Base-by-base conservation (phyloP, 2,888 invertebrate genomes). In the Lymantria monacha region DNA sequence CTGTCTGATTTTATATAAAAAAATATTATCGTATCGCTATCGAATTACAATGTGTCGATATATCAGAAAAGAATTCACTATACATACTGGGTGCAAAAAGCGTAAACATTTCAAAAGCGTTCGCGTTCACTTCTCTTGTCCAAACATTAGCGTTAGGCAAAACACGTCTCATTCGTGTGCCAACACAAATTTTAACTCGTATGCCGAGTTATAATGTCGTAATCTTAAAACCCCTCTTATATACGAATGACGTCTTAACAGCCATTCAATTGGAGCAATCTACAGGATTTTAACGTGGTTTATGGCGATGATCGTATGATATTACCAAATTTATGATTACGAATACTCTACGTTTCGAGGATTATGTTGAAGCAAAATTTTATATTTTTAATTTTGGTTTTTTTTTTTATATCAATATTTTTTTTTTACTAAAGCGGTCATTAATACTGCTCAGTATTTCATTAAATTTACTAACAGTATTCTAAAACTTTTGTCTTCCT, bases 41-140 rank as follows among this genome's bases (percentile, higher is more conserved):
- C n/a, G 43, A 46, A 42, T 49, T 51, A 42, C 44, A 14, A 53
- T 56, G 49, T 59, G 59, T 61, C 64, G 63, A 53, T 61, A 55
- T 50, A 54, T 57, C 50, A 49, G 7, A 15, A 9, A 42, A 42
- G 12, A 44, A 61, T 50, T 66, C 60, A 63, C 61, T 57, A 61
- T 68, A 58, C 57, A 55, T 51, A 57, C 64, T 51, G 54, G n/a
- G 43, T 54, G 57, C 57, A 70, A 72, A 70, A 70, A 67, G 68
- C 68, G 78, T 82, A 81, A 82, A 81, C 79, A 81, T 81, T 79
- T 75, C 70, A 75, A 69, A 79, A 73, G 65, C 72, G 57, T 69
- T 70, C 60, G 65, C 70, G 72, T 63, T 74, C 62, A 77, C 69
- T 66, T 59, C 58, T 70, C 68, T 70, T 83, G 79, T 80, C 81